Evolutionary conservation across 2,797 vertebrate species (phyloP).

Genomic region (Muscicapa comitata): DNA sequence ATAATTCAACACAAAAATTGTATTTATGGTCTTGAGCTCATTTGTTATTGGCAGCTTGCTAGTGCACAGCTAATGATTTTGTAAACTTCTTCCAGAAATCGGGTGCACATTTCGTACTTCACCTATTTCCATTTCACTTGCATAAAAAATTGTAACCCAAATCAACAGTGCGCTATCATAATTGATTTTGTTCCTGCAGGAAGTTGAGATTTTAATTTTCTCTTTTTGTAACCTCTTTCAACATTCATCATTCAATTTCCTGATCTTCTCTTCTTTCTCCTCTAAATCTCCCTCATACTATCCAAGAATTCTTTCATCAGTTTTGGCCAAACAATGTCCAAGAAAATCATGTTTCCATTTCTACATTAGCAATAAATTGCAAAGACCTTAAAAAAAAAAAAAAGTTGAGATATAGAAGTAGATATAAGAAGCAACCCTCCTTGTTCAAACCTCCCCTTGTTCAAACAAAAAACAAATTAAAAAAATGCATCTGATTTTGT

Average conservation of each 20-base stretch:
- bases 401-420: neutral
- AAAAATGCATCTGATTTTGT: neutral
- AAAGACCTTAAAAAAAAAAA: neutral
- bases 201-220: neutral
- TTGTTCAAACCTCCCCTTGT: neutral
- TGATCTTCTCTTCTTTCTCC: neutral
- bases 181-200: neutral
- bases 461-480: neutral
- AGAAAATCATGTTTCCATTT: neutral
- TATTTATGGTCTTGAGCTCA: neutral
- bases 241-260: neutral
- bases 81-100: neutral
- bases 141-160: neutral
- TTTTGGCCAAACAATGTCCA: neutral
- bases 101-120: neutral
- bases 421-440: neutral
- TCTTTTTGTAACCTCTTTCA: neutral
- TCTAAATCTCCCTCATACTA: neutral
- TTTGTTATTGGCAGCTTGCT: neutral
- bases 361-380: neutral
- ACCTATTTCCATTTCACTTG: neutral
- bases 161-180: neutral
- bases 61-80: neutral
- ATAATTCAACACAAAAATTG: constrained; percentile 36
- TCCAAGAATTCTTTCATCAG: neutral